These are phyloP conservation scores for Alouatta palliata DNA, from an alignment of 2,113 vertebrate species.

Conservation along the genomic window DNA sequence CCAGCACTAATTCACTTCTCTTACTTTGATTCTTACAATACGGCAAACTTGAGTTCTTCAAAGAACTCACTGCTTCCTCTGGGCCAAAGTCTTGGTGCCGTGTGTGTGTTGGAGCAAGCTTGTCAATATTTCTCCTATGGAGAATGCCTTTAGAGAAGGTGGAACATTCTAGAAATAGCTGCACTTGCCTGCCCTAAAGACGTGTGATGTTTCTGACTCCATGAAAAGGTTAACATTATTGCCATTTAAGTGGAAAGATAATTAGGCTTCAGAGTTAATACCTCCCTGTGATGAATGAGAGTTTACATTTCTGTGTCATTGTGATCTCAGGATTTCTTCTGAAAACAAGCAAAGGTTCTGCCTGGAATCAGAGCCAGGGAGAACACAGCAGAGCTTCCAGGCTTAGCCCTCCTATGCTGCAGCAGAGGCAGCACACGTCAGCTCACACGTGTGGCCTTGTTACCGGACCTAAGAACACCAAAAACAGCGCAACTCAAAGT, in stretches of 20 bases:
- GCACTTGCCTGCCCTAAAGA: background rate
- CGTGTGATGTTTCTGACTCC: background rate
- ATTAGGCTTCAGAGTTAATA: background rate
- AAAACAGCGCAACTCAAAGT: slow-evolving; percentile 37
- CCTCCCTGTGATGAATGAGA: background rate
- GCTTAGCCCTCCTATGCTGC: background rate
- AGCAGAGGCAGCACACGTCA: slow-evolving; percentile 24
- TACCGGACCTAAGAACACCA: slow-evolving; percentile 26
- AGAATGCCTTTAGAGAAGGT: background rate
- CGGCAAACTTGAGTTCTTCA: background rate
- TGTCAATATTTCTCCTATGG: background rate
- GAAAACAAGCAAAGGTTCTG: slow-evolving; percentile 41
- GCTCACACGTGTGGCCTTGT: background rate
- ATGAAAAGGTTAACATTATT: background rate
- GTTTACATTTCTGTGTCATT: background rate
- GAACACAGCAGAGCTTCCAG: background rate
- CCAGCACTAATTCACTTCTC: background rate
- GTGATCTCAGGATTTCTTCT: slow-evolving; percentile 17
- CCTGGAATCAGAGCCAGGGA: background rate
- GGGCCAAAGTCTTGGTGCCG: background rate
- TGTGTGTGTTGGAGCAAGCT: background rate
- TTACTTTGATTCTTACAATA: background rate
- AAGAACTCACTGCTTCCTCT: slow-evolving; percentile 7
- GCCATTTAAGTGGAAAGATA: background rate
- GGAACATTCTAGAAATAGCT: slow-evolving; percentile 24